A percentile compares a stretch with the other conserved stretches of the same genome.
phyloP scores from a whole-genome alignment of 2,113 vertebrate species.

The Glaucomys volans region DNA sequence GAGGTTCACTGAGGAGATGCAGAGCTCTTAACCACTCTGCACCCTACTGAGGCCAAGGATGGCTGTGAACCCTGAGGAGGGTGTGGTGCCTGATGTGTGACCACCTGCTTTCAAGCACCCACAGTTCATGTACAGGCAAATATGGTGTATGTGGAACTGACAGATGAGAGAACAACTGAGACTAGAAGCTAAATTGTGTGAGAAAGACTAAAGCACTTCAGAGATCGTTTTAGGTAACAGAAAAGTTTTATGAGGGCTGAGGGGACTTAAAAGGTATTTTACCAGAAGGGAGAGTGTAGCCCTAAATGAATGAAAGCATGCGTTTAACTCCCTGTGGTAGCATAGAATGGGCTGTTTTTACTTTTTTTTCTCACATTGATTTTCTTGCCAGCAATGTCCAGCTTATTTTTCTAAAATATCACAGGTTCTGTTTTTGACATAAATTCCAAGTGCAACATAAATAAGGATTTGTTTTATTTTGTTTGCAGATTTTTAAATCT shows the following conservation, averaged over 20 bases:
- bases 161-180: background rate
- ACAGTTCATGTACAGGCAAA: too few species aligned
- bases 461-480: background rate
- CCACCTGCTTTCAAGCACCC: background rate
- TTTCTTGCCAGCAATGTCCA: background rate
- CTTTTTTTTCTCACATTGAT: background rate
- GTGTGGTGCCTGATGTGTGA: fast-evolving
- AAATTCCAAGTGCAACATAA: background rate
- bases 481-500: background rate
- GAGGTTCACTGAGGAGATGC: background rate
- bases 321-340: background rate
- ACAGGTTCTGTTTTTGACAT: background rate
- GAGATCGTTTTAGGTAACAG: background rate
- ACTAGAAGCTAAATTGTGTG: background rate
- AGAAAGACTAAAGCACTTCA: background rate
- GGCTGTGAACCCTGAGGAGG: background rate
- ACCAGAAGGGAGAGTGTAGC: background rate
- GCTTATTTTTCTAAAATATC: background rate
- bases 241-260: background rate
- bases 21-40: too few species aligned
- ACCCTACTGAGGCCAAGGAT: fast-evolving
- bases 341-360: background rate
- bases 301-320: background rate
- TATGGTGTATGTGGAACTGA: background rate
- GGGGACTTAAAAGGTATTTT: background rate